Conservation (phyloP, 2,888 invertebrate species). For the Dendrolimus pini region DNA sequence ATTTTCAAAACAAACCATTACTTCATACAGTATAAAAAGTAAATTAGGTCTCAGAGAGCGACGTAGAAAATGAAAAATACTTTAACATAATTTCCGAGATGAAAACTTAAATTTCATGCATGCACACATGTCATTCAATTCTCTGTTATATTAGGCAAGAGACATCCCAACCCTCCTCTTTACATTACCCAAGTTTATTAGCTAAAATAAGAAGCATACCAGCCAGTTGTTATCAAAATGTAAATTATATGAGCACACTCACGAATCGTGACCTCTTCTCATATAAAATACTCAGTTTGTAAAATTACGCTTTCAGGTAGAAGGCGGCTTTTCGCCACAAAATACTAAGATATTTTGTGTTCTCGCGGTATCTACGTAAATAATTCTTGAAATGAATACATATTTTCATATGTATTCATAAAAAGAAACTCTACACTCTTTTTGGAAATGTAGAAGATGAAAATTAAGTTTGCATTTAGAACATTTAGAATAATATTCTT, state of each 20-base stretch:
- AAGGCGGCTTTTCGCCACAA: background rate
- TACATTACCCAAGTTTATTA: background rate
- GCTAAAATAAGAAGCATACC: background rate
- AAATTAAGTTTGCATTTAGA: no score
- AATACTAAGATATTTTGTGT: background rate
- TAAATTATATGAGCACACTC: background rate
- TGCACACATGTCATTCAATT: background rate
- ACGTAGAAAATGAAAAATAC: background rate
- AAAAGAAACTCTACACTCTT: no score
- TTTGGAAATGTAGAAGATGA: no score
- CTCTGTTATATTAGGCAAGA: background rate
- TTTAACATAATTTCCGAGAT: background rate
- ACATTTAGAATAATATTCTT: no score
- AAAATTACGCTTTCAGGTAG: background rate
- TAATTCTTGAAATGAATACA: no score
- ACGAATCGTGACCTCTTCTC: background rate
- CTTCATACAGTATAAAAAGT: background rate
- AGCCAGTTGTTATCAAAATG: background rate
- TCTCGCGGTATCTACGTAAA: background rate
- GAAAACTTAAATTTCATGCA: background rate
- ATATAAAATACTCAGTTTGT: background rate
- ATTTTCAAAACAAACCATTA: no score
- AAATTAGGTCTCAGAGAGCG: background rate
- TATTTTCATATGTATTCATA: no score
- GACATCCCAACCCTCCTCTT: background rate